phyloP scores from a whole-genome alignment of 2,888 invertebrate species.

The Boloria euphrosyne region DNA sequence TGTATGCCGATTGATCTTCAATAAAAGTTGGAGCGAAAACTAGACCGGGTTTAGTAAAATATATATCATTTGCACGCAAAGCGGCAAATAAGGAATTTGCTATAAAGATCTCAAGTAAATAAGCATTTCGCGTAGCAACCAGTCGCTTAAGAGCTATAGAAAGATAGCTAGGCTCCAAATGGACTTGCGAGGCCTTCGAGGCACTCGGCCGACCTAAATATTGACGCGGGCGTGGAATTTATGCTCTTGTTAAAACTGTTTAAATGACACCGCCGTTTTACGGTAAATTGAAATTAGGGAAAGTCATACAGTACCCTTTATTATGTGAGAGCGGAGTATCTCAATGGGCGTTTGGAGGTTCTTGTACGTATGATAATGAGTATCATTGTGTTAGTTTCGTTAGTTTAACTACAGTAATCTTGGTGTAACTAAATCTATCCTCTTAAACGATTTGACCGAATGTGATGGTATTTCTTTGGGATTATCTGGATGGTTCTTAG shows the following conservation, averaged over 20 bases:
- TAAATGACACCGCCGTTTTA: constrained; percentile 35
- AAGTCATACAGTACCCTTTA: constrained; percentile 15
- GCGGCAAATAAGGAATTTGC: constrained; percentile 37
- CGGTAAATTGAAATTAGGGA: constrained; percentile 39
- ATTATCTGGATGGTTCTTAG: no score
- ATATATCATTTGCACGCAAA: constrained; percentile 28
- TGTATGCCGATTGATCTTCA: constrained; percentile 3
- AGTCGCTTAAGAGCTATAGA: constrained; percentile 43
- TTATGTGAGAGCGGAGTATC: not conserved
- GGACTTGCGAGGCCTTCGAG: constrained; percentile 46
- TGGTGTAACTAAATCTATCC: no score
- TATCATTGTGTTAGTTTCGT: no score
- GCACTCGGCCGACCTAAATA: constrained; percentile 51
- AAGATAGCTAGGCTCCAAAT: constrained; percentile 43
- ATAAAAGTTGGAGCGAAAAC: constrained; percentile 22
- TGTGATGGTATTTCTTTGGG: no score
- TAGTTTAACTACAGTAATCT: no score
- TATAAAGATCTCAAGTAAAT: constrained; percentile 41
- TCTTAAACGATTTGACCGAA: no score
- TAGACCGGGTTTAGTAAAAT: constrained; percentile 24
- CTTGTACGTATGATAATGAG: no score
- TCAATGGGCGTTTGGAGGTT: no score
- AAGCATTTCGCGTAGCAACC: constrained; percentile 39
- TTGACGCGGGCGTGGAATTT: constrained; percentile 39
- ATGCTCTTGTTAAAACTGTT: constrained; percentile 40